Evolutionary conservation across 2,888 invertebrate species (phyloP).

Genomic region (Agonopterix heracliana): DNA sequence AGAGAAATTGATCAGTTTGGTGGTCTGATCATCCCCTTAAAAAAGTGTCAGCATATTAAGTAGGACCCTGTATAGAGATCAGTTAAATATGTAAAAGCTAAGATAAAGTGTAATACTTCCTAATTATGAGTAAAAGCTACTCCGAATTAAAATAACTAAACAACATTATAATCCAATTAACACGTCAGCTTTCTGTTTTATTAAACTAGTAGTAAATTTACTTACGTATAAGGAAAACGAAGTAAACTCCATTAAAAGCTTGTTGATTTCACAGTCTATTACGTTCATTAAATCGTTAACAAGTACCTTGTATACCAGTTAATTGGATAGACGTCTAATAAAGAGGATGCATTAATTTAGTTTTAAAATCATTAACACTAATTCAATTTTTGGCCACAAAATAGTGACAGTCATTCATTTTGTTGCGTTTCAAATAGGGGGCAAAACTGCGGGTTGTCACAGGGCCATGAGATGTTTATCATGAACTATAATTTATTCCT

Average conservation of each 20-base stretch:
- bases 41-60: too few species aligned
- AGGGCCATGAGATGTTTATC: conserved; percentile 50
- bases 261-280: conserved; percentile 6
- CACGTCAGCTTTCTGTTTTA: neutral
- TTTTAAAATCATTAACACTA: conserved; percentile 22
- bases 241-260: too few species aligned
- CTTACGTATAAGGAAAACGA: neutral
- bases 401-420: conserved; percentile 39
- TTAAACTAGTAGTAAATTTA: too few species aligned
- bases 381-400: conserved; percentile 43
- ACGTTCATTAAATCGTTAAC: conserved; percentile 6
- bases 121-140: too few species aligned
- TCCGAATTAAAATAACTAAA: too few species aligned
- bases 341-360: neutral
- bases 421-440: conserved; percentile 37
- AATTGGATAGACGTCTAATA: neutral
- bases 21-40: too few species aligned
- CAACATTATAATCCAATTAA: conserved; percentile 4
- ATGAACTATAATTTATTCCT: conserved; percentile 49
- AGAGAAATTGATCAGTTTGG: too few species aligned
- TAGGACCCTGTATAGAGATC: too few species aligned
- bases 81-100: too few species aligned
- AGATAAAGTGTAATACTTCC: too few species aligned
- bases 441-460: conserved; percentile 44
- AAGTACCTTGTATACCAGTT: conserved; percentile 1